Evolutionary conservation across 2,797 vertebrate genomes (phyloP).

Genomic region (Eulemur coronatus): DNA sequence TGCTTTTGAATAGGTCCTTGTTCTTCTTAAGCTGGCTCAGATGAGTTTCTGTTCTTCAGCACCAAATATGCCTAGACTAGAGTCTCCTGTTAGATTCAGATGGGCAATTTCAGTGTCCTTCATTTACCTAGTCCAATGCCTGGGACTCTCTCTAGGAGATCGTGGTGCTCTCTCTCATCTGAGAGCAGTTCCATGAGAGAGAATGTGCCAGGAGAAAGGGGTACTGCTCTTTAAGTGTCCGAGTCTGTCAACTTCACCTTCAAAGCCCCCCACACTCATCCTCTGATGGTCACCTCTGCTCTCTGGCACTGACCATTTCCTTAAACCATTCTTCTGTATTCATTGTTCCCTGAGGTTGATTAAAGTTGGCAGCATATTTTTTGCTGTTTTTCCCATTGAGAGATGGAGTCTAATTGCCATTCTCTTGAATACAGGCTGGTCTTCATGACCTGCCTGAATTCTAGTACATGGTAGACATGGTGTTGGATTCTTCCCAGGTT

Average conservation of each 20-base stretch:
- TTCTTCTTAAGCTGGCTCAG: conserved; percentile 8
- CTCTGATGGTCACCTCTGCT: not conserved
- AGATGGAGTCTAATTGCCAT: not conserved
- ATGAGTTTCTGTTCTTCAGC: conserved; percentile 19
- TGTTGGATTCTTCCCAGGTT: not conserved
- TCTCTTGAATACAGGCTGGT: not conserved
- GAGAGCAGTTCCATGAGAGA: not conserved
- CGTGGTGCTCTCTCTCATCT: not conserved
- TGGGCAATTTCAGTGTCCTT: not conserved
- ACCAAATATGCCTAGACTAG: not conserved
- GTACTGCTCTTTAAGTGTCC: not conserved
- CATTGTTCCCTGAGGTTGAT: not conserved
- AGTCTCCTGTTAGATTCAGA: not conserved
- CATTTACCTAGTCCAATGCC: not conserved
- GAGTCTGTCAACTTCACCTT: not conserved
- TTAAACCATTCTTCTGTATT: not conserved
- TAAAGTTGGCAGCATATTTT: not conserved
- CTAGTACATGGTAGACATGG: not conserved
- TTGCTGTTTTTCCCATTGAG: not conserved
- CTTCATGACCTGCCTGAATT: not conserved
- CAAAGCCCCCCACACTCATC: not conserved
- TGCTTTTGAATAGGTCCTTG: not conserved
- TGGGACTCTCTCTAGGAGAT: not conserved
- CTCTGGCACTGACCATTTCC: not conserved
- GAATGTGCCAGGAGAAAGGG: not conserved